Evolutionary conservation across 2,797 vertebrate genomes (phyloP).

Genomic region (Synaphobranchus kaupii): DNA sequence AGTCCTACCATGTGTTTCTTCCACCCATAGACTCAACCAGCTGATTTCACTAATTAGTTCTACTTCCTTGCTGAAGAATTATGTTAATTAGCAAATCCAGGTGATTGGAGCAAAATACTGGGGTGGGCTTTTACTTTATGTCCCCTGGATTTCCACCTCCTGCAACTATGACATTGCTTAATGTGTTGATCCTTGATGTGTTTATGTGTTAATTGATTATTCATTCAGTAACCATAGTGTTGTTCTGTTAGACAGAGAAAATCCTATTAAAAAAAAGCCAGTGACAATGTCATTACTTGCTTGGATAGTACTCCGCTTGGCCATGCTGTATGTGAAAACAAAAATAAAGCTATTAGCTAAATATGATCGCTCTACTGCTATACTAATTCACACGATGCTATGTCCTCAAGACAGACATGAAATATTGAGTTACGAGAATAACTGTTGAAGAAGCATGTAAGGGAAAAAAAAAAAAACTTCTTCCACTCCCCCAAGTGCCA

Average conservation of each 20-base stretch:
- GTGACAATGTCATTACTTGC: not conserved
- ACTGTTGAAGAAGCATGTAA: not conserved
- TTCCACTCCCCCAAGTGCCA: not conserved
- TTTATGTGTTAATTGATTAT: not conserved
- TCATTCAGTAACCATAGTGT: not conserved
- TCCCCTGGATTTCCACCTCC: no score
- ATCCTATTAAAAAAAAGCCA: not conserved
- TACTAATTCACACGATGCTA: not conserved
- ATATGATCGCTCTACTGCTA: not conserved
- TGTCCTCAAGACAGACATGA: not conserved
- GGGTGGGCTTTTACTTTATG: no score
- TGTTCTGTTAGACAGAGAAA: not conserved
- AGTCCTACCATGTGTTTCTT: no score
- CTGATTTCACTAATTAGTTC: no score
- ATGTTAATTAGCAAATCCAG: no score
- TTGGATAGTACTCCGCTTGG: not conserved
- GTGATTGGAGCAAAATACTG: no score
- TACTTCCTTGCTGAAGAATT: no score
- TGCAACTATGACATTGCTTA: not conserved
- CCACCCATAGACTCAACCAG: no score
- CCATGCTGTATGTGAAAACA: slow-evolving; percentile 18
- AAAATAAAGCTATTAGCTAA: not conserved
- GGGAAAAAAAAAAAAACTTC: not conserved
- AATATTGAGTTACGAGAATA: not conserved
- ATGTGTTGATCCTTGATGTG: not conserved